These are phyloP conservation scores for Adoxophyes honmai DNA, from an alignment of 1,140 invertebrate species.

Conservation along the genomic window DNA sequence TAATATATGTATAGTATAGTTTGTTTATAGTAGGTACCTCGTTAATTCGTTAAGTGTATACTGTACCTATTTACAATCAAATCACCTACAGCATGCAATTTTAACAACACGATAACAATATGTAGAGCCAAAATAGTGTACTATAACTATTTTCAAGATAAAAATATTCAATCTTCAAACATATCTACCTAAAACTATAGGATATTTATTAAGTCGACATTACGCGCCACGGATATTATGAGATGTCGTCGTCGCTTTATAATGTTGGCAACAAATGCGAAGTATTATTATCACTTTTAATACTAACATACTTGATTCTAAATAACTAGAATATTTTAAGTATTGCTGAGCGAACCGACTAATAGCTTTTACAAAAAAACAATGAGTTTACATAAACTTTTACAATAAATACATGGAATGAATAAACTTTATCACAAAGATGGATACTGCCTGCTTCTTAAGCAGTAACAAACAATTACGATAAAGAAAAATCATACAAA, in stretches of 20 bases:
- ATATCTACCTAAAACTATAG: neutral
- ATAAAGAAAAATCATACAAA: too few relatives aligned
- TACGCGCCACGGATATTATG: neutral
- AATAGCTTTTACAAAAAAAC: neutral
- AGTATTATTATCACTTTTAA: neutral
- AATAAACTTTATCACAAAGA: slow-evolving; percentile 5
- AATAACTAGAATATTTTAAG: neutral
- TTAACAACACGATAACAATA: slow-evolving; percentile 53
- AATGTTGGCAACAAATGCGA: neutral
- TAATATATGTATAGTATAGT: slow-evolving; percentile 7
- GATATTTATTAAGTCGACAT: slow-evolving; percentile 10
- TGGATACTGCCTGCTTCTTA: too few relatives aligned
- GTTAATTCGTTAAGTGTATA: slow-evolving; percentile 25
- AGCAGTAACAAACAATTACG: too few relatives aligned
- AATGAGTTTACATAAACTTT: neutral
- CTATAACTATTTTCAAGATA: slow-evolving; percentile 20
- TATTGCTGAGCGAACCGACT: neutral
- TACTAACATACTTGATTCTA: too few relatives aligned
- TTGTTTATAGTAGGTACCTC: slow-evolving; percentile 34
- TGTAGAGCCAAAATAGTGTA: slow-evolving; percentile 47
- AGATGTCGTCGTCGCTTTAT: slow-evolving; percentile 2
- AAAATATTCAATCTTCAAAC: slow-evolving; percentile 11
- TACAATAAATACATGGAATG: slow-evolving; percentile 11
- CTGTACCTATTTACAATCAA: slow-evolving; percentile 55
- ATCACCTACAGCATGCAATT: slow-evolving; percentile 53